These are phyloP conservation scores for Festucalex cinctus DNA, from an alignment of 2,113 vertebrate species.

Conservation along the genomic window DNA sequence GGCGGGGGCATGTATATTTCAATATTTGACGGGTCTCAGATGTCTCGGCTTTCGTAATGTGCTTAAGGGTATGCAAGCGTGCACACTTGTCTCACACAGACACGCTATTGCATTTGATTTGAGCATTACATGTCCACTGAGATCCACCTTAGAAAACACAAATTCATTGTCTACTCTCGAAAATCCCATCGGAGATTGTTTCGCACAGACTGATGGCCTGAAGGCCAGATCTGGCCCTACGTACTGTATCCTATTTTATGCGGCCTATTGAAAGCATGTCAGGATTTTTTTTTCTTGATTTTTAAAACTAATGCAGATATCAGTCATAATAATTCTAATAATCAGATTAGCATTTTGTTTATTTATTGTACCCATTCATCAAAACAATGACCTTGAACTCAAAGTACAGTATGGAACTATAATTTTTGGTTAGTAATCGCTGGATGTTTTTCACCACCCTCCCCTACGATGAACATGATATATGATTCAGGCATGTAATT, in stretches of 20 bases:
- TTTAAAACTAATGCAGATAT: neutral
- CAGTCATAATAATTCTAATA: neutral
- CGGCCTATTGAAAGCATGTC: neutral
- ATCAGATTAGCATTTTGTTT: neutral
- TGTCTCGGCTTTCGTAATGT: neutral
- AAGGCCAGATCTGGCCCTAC: too few relatives aligned
- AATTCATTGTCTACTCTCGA: conserved; percentile 7
- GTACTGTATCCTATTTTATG: neutral
- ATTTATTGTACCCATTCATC: too few relatives aligned
- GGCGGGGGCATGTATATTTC: neutral
- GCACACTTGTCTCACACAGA: conserved; percentile 11
- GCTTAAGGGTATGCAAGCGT: conserved; percentile 1
- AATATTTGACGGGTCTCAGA: conserved; percentile 5
- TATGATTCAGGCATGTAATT: too few relatives aligned
- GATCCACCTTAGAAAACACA: conserved; percentile 14
- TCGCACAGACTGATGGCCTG: neutral
- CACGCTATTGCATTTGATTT: conserved; percentile 16
- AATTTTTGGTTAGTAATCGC: too few relatives aligned
- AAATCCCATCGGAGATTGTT: neutral
- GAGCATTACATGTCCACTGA: conserved; percentile 6
- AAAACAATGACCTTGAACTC: too few relatives aligned
- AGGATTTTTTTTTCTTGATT: neutral
- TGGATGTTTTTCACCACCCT: too few relatives aligned
- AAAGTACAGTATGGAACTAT: too few relatives aligned
- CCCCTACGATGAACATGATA: too few relatives aligned